phyloP scores from a whole-genome alignment of 2,797 vertebrate genomes.

The Muraenolepis orangiensis region DNA sequence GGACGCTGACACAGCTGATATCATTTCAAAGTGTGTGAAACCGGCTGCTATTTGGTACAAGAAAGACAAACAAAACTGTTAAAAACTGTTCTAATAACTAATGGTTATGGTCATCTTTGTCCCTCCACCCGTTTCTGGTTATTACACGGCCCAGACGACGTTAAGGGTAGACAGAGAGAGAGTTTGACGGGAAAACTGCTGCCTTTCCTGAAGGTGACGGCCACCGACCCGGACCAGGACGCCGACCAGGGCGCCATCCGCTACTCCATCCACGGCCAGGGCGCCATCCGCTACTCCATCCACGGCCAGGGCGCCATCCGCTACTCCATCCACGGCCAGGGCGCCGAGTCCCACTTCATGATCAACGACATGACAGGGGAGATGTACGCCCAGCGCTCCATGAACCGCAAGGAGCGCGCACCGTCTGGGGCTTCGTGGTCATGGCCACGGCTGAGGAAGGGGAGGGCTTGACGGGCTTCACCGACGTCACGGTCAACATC shows the following conservation, averaged over 20 bases:
- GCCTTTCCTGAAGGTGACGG: constrained; percentile 77
- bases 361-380: constrained; percentile 86
- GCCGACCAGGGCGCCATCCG: constrained; percentile 82
- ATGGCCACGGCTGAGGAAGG: constrained; percentile 88
- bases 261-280: constrained; percentile 87
- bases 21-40: no score
- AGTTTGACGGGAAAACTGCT: neutral
- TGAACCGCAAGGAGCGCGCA: constrained; percentile 85
- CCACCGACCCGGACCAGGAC: constrained; percentile 84
- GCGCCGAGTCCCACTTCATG: constrained; percentile 83
- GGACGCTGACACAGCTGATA: no score
- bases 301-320: no score
- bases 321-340: constrained; percentile 85
- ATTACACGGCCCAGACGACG: neutral
- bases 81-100: neutral
- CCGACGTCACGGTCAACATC: constrained; percentile 87
- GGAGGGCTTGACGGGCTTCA: constrained; percentile 88
- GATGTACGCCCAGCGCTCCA: constrained; percentile 82
- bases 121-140: neutral
- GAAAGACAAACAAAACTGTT: neutral
- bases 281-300: no score
- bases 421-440: constrained; percentile 87
- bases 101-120: neutral
- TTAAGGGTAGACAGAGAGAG: neutral
- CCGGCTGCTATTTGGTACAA: neutral